A percentile compares a stretch with the other conserved stretches of the same genome.
Conservation (phyloP, 2,113 vertebrate genomes). For the Coregonus clupeaformis region DNA sequence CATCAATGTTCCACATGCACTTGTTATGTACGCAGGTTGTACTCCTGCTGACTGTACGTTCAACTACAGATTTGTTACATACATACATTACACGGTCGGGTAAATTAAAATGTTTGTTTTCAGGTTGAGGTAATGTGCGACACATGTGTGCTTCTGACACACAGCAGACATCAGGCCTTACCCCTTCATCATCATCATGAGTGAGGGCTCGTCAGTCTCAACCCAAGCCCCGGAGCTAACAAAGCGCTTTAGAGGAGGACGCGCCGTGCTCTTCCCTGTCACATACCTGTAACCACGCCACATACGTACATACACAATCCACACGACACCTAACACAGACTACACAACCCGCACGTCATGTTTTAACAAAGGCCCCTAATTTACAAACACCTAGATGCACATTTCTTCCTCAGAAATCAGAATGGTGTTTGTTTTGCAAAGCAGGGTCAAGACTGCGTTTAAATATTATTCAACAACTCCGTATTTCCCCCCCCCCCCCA, state of each 20-base stretch:
- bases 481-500: neutral
- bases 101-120: no score
- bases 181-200: conserved; percentile 74
- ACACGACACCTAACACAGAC: neutral
- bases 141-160: conserved; percentile 10
- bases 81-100: no score
- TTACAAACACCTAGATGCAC: no score
- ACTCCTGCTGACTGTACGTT: no score
- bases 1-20: neutral
- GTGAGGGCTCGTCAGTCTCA: conserved; percentile 76
- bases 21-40: no score
- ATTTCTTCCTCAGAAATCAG: no score
- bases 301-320: conserved; percentile 46
- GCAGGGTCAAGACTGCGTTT: no score
- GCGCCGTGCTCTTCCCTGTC: conserved; percentile 77
- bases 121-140: neutral
- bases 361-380: no score
- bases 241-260: conserved; percentile 86
- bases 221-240: conserved; percentile 87
- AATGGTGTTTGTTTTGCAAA: no score
- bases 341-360: no score
- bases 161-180: conserved; percentile 68
- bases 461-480: no score
- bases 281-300: conserved; percentile 74
- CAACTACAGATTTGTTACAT: no score